Evolutionary conservation across 2,113 vertebrate genomes (phyloP), one percentile per base, ranked within the genome.

Genomic region (Tringa solitaria): DNA sequence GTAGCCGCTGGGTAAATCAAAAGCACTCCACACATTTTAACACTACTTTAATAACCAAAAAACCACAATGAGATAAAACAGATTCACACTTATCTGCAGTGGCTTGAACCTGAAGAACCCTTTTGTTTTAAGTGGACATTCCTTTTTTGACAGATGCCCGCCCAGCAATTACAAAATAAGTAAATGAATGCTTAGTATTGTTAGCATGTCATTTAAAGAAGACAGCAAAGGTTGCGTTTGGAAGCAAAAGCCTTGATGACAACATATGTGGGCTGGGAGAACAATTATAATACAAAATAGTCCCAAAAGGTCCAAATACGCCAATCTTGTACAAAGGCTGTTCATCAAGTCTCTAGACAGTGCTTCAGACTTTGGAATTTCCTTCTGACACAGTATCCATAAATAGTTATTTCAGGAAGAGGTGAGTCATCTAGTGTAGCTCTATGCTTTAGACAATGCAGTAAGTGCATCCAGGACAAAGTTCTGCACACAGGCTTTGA

Each of bases 401-500:
- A 89, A 89, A 80, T 16, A 82, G 74, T 10, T 57, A 89, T 41
- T 89, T 76, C 65, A 93, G 91, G 87, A 93, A 91, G 77, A 83
- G 48, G 19, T 41, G 74, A 91, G 39, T 89, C 77, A 91, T 16
- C 37, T 27, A 8, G 8, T 1, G 0, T 15, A 63, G 65, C 39
- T 50, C 43, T 59, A 1, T 10, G 35, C 67, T 93, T 87, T 12
- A 85, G 12, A 54, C 41, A 86, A 56, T 35, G 74, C 65, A 75
- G 2, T 16, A 56, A 41, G 23, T 12, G 20, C 28, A 68, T 21
- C 57, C 54, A 73, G 80, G 50, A 77, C 30, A 46, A 46, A 68
- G 35, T 61, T 15, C 50, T 12, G 45, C 27, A 81, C 0, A 0
- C 63, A 84, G 41, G 27, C 27, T 76, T 76, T 72, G 82, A 75